Base-by-base conservation (phyloP, 2,113 vertebrate species). In the Petrocephalus zakoni region DNA sequence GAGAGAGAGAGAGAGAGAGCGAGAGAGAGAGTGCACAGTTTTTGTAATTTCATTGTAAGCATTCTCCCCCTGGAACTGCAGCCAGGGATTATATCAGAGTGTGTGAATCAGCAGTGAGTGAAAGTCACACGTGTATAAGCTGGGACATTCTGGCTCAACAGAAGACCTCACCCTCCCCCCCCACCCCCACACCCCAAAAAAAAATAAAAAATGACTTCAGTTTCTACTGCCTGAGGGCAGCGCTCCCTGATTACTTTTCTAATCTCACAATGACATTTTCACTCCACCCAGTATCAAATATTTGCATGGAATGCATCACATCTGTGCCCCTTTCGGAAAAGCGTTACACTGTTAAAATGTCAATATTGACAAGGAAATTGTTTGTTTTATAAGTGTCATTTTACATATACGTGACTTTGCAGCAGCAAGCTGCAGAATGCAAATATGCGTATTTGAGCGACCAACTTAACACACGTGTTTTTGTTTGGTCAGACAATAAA, bases 251-350 rank as follows among this genome's bases (percentile, higher is more conserved):
- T 34, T 89, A 85, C 86, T 91, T 92, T 90, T 93, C 91, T 88
- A 88, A 25, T 87, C 29, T 88, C 88, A 89, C 87, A 86, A 19
- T 91, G 91, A 89, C 90, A 92, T 92, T 93, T 91, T 81, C 88
- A 91, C 91, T 90, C 87, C 34, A 29, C 87, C 46, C 56, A 49
- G 82, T 72, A 88, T 34, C 83, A 55, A 88, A 82, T 42, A 85
- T 7, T 13, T 15, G 51, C 61, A 15, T 89, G 91, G 91, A 91
- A 87, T 90, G 88, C 81, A 91, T 92, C 89, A 90, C 90, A 89
- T 90, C 83, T 87, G 88, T 90, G 83, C 92, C 84, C 86, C 89
- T 87, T 53, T 88, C 46, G 29, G 85, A 82, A 87, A 90, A 90
- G 87, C 86, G 92, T 88, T 90, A 90, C 83, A 56, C 22, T 49